phyloP scores from a whole-genome alignment of 1,140 invertebrate species.

The Belonocnema kinseyi region DNA sequence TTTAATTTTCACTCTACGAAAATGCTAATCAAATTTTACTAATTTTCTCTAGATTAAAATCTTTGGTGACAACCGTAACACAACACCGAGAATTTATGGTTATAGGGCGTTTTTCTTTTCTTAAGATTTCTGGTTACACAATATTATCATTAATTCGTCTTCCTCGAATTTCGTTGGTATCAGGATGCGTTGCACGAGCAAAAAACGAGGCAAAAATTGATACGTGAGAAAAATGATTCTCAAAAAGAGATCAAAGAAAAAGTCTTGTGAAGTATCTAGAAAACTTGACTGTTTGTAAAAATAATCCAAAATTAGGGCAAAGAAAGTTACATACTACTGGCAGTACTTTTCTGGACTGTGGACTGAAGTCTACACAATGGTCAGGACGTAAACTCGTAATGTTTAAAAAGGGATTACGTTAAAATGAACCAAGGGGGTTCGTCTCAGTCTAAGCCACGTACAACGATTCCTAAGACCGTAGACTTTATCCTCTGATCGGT shows the following conservation, averaged over 20 bases:
- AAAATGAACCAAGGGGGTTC: not conserved
- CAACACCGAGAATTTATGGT: conserved; percentile 36
- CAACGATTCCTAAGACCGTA: conserved; percentile 39
- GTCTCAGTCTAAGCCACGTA: conserved; percentile 31
- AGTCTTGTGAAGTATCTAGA: not conserved
- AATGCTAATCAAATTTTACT: not conserved
- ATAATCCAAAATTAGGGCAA: no score
- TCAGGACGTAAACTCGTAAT: not conserved
- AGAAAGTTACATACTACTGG: conserved; percentile 16
- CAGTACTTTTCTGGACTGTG: conserved; percentile 3
- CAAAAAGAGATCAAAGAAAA: not conserved
- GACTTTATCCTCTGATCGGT: conserved; percentile 40
- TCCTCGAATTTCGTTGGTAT: conserved; percentile 35
- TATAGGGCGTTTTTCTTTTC: conserved; percentile 34
- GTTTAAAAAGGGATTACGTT: not conserved
- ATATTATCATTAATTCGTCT: conserved; percentile 40
- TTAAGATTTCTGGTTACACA: conserved; percentile 25
- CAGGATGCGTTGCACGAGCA: conserved; percentile 35
- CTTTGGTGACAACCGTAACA: conserved; percentile 41
- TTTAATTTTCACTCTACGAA: not conserved
- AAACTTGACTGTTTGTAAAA: not conserved
- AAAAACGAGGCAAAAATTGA: conserved; percentile 42
- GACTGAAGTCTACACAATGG: not conserved
- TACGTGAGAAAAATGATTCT: conserved; percentile 14
- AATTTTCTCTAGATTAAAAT: conserved; percentile 6